These are phyloP conservation scores for Urocyon cinereoargenteus DNA, from an alignment of 2,797 vertebrate species.

Conservation along the genomic window DNA sequence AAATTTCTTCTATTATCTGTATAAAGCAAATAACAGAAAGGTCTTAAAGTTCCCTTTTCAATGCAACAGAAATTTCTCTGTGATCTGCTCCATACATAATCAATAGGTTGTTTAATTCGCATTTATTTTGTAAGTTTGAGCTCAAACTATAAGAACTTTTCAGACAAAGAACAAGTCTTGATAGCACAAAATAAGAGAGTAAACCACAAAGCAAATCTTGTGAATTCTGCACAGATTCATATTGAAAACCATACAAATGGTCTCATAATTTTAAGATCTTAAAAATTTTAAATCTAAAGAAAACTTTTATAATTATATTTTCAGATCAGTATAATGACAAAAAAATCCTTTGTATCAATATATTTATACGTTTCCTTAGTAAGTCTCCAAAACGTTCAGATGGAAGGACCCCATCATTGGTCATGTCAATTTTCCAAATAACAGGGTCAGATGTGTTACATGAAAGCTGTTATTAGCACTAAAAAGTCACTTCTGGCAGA, in stretches of 20 bases:
- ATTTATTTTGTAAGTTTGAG: constrained; percentile 25
- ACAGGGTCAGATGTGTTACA: constrained; percentile 30
- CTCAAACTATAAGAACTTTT: constrained; percentile 30
- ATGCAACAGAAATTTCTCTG: not conserved
- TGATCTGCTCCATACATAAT: not conserved
- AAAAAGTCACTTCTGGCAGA: constrained; percentile 68
- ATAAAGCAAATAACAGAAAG: not conserved
- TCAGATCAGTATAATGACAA: constrained; percentile 63
- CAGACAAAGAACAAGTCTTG: not conserved
- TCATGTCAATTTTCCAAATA: constrained; percentile 68
- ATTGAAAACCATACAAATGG: not conserved
- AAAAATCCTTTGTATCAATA: not conserved
- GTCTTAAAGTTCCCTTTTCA: not conserved
- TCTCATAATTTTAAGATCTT: not conserved
- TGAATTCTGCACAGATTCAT: not conserved
- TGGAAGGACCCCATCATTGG: constrained; percentile 48
- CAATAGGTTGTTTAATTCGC: constrained; percentile 6
- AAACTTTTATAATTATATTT: constrained; percentile 19
- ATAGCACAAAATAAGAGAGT: constrained; percentile 8
- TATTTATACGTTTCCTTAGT: constrained; percentile 54
- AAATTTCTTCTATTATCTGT: not conserved
- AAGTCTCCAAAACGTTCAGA: constrained; percentile 60
- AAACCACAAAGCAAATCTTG: not conserved
- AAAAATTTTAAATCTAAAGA: constrained; percentile 63
- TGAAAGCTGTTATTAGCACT: constrained; percentile 68